phyloP scores from a whole-genome alignment of 2,797 vertebrate genomes.

The Podarcis siculus region DNA sequence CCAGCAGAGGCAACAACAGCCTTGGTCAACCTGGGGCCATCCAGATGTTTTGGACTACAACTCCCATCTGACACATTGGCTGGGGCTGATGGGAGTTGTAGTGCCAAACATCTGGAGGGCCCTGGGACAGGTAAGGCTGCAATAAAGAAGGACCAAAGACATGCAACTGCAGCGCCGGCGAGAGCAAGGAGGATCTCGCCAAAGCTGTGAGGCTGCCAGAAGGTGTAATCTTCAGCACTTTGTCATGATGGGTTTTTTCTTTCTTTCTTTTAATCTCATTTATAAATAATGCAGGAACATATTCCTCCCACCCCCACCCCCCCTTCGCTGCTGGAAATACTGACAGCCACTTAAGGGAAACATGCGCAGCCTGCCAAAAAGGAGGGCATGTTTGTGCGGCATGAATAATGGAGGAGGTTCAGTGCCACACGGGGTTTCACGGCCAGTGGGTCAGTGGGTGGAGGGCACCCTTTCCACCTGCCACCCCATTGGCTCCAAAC shows the following conservation, averaged over 20 bases:
- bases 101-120: too few relatives aligned
- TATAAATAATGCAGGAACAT: conserved; percentile 71
- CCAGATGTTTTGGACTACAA: too few relatives aligned
- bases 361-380: conserved; percentile 51
- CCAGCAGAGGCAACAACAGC: too few relatives aligned
- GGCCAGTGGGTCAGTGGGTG: not conserved
- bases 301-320: conserved; percentile 22
- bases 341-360: conserved; percentile 54
- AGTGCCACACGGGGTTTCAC: not conserved
- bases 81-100: too few relatives aligned
- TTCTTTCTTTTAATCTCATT: conserved; percentile 54
- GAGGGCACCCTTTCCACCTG: not conserved
- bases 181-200: conserved; percentile 6
- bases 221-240: conserved; percentile 50
- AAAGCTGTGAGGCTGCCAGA: conserved; percentile 30
- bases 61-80: too few relatives aligned
- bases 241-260: not conserved
- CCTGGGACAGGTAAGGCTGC: too few relatives aligned
- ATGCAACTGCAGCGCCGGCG: not conserved
- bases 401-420: conserved; percentile 63
- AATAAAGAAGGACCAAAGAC: not conserved
- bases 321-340: conserved; percentile 67
- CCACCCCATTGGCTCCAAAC: not conserved
- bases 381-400: conserved; percentile 46
- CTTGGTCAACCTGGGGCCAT: too few relatives aligned